Evolutionary conservation across 2,797 vertebrate genomes (phyloP).

Genomic region (Mus minutoides): DNA sequence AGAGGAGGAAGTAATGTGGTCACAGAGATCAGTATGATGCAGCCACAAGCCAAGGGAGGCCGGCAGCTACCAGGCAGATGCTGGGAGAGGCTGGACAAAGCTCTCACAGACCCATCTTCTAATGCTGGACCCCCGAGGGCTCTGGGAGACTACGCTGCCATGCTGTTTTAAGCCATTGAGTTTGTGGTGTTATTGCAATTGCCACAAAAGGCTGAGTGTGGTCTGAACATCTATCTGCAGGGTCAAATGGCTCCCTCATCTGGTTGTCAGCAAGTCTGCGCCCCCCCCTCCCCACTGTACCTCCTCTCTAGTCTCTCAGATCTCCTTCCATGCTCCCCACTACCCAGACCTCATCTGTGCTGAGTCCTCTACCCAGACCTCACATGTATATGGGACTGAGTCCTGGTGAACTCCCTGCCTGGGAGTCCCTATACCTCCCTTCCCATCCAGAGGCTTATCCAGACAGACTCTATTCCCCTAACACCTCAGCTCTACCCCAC

Average conservation of each 20-base stretch:
- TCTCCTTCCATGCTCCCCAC: rapidly evolving
- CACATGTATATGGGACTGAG: neutral
- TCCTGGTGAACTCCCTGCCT: neutral
- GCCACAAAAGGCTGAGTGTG: neutral
- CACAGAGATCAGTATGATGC: neutral
- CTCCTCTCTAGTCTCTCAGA: neutral
- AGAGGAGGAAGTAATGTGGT: neutral
- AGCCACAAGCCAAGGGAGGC: neutral
- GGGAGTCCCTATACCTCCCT: neutral
- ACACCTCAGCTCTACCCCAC: neutral
- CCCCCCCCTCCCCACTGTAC: neutral
- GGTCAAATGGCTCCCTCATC: neutral
- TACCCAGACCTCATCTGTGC: neutral
- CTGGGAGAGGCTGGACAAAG: neutral
- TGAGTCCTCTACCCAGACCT: neutral
- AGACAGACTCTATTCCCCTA: neutral
- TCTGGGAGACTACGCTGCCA: neutral
- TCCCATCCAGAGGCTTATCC: neutral
- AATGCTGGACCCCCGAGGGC: neutral
- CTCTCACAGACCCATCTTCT: neutral
- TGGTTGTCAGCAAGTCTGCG: neutral
- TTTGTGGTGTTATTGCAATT: rapidly evolving
- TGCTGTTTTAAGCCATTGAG: neutral
- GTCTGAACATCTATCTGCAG: rapidly evolving
- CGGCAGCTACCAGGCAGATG: neutral